Evolutionary conservation across 2,888 invertebrate genomes (phyloP).

Genomic region (Caenorhabditis parvicauda): DNA sequence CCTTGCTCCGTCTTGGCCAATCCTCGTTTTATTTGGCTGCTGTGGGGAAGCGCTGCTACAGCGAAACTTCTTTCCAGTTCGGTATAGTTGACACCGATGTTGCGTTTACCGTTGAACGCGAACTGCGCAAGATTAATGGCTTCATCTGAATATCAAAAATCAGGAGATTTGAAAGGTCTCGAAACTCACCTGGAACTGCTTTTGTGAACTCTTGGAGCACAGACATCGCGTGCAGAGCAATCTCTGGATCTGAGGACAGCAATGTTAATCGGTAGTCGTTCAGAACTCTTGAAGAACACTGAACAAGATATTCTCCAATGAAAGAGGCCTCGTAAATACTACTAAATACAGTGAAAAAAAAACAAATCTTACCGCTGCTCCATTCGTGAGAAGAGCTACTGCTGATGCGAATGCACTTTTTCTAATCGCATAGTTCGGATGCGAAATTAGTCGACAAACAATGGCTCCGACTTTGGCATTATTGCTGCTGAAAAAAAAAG

Average conservation of each 20-base stretch:
- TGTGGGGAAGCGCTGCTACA: constrained; percentile 8
- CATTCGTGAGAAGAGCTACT: no score
- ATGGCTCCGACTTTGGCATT: no score
- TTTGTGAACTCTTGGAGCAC: constrained; percentile 17
- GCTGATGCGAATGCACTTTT: no score
- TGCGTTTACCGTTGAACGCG: constrained; percentile 8
- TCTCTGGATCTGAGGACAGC: constrained; percentile 8
- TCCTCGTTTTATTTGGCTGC: constrained; percentile 7
- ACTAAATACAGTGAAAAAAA: no score
- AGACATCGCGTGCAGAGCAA: constrained; percentile 12
- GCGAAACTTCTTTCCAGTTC: constrained; percentile 11
- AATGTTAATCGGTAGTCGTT: constrained; percentile 18
- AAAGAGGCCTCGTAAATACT: no score
- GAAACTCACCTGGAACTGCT: constrained; percentile 15
- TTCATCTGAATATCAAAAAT: constrained; percentile 19
- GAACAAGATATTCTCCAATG: no score
- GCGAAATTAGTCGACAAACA: no score
- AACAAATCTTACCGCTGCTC: no score
- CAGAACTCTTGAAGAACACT: no score
- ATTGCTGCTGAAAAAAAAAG: no score
- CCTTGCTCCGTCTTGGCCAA: no score
- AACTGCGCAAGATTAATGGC: constrained; percentile 16
- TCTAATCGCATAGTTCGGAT: no score
- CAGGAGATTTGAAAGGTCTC: not conserved
- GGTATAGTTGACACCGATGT: constrained; percentile 10